Percentiles rank a stretch among this genome's conserved stretches.
These are phyloP conservation scores for Plutomurus gul DNA, from an alignment of 1,140 invertebrate species.

Conservation along the genomic window DNA sequence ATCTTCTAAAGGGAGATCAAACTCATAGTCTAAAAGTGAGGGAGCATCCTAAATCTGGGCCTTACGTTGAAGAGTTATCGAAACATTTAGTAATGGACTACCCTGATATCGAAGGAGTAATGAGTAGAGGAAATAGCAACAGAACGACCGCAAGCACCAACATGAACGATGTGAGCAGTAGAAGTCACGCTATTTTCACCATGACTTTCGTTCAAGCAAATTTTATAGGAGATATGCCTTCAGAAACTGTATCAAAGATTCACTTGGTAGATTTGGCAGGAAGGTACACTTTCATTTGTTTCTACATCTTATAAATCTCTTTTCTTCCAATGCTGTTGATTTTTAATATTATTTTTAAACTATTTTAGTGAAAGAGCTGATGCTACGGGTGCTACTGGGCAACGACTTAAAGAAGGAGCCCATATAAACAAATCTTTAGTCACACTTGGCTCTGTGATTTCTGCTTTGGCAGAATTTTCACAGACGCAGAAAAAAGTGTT, in stretches of 20 bases:
- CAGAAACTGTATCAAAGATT: slow-evolving; percentile 84
- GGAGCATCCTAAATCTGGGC: slow-evolving; percentile 88
- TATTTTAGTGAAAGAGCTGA: slow-evolving; percentile 79
- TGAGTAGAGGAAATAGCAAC: slow-evolving; percentile 75
- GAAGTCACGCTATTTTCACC: slow-evolving; percentile 94
- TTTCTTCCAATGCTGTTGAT: neutral
- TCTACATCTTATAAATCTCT: neutral
- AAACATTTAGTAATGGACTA: slow-evolving; percentile 85
- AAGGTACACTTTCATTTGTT: slow-evolving; percentile 62
- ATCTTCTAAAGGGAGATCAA: slow-evolving; percentile 70
- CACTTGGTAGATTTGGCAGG: slow-evolving; percentile 86
- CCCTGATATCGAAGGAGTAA: slow-evolving; percentile 78
- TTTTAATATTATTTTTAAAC: too few relatives aligned
- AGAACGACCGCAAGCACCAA: slow-evolving; percentile 81
- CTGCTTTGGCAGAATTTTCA: slow-evolving; percentile 66
- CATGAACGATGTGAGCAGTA: slow-evolving; percentile 84
- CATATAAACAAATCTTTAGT: slow-evolving; percentile 91
- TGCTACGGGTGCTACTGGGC: slow-evolving; percentile 81
- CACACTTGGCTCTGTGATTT: slow-evolving; percentile 91
- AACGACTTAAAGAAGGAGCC: slow-evolving; percentile 84
- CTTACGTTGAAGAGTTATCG: slow-evolving; percentile 90
- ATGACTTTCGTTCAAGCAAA: slow-evolving; percentile 87
- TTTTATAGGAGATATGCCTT: slow-evolving; percentile 78
- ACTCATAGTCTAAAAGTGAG: slow-evolving; percentile 77
- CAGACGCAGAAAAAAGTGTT: slow-evolving; percentile 59